Percentiles rank a stretch among this genome's conserved stretches.
These are phyloP conservation scores for Trochalopteron elliotii DNA, from an alignment of 2,113 vertebrate genomes.

Conservation along the genomic window DNA sequence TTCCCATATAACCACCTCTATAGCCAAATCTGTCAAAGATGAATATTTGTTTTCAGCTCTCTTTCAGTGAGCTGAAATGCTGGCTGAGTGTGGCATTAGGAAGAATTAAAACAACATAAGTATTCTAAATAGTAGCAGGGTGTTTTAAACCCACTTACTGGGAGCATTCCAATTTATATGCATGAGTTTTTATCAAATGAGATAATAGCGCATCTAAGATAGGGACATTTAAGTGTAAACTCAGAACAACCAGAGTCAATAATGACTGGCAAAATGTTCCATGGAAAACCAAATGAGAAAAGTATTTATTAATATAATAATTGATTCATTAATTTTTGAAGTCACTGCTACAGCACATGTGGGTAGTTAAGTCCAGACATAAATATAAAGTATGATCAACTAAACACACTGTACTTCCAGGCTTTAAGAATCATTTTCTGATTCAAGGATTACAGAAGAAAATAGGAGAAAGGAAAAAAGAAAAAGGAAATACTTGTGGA, in stretches of 20 bases:
- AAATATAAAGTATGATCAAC: neutral
- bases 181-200: neutral
- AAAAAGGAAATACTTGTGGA: neutral
- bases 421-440: neutral
- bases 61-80: neutral
- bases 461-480: neutral
- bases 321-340: neutral
- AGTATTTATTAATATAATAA: neutral
- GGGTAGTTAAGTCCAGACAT: neutral
- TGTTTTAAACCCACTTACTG: neutral
- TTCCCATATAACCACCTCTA: neutral
- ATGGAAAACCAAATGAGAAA: slow-evolving; percentile 43
- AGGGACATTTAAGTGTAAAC: slow-evolving; percentile 2
- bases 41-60: neutral
- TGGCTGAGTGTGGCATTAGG: neutral
- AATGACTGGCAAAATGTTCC: neutral
- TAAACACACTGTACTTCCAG: neutral
- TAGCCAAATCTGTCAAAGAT: neutral
- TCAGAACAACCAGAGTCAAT: slow-evolving; percentile 36
- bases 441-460: neutral
- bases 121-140: neutral
- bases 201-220: neutral
- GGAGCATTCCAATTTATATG: neutral
- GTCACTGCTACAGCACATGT: neutral
- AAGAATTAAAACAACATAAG: neutral